These are phyloP conservation scores for Girardia tigrina DNA, from an alignment of 2,888 invertebrate genomes.

Conservation along the genomic window DNA sequence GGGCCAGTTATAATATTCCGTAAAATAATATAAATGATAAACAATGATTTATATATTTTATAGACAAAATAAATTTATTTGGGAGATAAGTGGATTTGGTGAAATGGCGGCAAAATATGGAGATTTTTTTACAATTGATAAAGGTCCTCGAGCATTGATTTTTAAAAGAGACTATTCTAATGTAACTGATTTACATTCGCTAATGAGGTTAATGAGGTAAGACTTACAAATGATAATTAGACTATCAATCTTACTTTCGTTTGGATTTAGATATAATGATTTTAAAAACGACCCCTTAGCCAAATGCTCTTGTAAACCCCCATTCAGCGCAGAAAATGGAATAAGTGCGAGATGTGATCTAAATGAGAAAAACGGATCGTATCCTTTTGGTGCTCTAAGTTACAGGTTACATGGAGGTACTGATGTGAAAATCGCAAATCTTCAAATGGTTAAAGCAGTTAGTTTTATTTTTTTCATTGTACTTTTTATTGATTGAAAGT, in stretches of 20 bases:
- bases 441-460: constrained; percentile 15
- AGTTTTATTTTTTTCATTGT: too few species aligned
- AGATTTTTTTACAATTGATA: constrained; percentile 43
- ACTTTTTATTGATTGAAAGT: too few species aligned
- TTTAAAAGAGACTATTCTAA: constrained; percentile 52
- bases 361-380: constrained; percentile 61
- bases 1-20: constrained; percentile 63
- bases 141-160: constrained; percentile 48
- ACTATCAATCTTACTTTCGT: neutral
- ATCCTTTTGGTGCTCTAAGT: constrained; percentile 59
- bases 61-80: constrained; percentile 53
- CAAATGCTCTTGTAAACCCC: constrained; percentile 59
- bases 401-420: constrained; percentile 61
- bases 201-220: constrained; percentile 55
- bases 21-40: constrained; percentile 42
- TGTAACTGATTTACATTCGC: constrained; percentile 55
- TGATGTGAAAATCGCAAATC: constrained; percentile 57
- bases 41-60: neutral
- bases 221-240: neutral
- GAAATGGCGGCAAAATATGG: constrained; percentile 42
- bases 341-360: constrained; percentile 62
- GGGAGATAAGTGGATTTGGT: constrained; percentile 46
- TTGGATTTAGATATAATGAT: constrained; percentile 58
- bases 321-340: constrained; percentile 62
- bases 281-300: constrained; percentile 59